These are phyloP conservation scores for Myotis brandtii DNA, from an alignment of 2,113 vertebrate genomes.

Conservation along the genomic window DNA sequence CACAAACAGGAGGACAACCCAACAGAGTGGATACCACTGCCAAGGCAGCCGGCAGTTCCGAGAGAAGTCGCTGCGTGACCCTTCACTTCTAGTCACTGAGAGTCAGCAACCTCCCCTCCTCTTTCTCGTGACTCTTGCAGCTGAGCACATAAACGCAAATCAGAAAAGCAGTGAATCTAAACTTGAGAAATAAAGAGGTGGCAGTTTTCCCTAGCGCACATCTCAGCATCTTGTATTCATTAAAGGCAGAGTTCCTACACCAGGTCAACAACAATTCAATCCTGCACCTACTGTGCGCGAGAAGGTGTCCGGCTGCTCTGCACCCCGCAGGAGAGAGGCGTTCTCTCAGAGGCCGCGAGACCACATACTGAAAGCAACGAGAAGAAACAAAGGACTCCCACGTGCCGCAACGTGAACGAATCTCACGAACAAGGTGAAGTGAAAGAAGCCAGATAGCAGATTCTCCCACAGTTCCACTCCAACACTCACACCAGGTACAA, in stretches of 20 bases:
- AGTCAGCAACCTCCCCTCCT: neutral
- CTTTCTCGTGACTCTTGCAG: neutral
- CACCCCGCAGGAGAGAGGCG: neutral
- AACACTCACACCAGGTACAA: neutral
- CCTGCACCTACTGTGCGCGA: too few species aligned
- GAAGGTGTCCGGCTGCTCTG: neutral
- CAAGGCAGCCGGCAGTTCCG: neutral
- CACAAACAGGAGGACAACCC: neutral
- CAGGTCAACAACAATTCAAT: neutral
- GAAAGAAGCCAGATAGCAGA: neutral
- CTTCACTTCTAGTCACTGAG: neutral
- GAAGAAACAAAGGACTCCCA: neutral
- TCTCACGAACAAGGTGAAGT: neutral
- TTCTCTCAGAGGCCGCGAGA: neutral
- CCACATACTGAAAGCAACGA: neutral
- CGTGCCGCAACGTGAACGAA: rapidly evolving
- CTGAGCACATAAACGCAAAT: neutral
- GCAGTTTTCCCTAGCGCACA: neutral
- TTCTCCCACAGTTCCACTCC: neutral
- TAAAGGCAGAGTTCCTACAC: neutral
- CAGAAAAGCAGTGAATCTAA: neutral
- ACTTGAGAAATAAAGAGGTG: neutral
- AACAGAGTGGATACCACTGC: too few species aligned
- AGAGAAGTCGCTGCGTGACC: neutral
- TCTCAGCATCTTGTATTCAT: neutral